Base-by-base conservation (phyloP, 2,888 invertebrate genomes). In the Cyrtodaria siliqua region DNA sequence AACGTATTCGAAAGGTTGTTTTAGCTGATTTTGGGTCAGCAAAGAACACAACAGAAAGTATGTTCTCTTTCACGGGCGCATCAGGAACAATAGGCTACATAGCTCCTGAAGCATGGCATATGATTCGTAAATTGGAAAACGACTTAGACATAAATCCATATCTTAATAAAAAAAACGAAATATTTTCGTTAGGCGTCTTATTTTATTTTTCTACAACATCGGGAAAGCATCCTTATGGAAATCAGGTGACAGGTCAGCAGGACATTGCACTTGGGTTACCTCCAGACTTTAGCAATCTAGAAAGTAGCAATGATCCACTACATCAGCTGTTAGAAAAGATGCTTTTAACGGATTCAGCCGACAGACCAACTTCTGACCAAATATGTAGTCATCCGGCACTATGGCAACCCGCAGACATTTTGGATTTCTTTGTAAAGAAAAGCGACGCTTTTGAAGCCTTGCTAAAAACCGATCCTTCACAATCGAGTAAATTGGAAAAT, bases 21-120 rank as follows among this genome's bases (percentile, higher is more conserved):
- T 42, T 57, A 4, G 57, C 40, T 1, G 57, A 57, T 24, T 57
- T 57, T 24, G 57, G 57, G 20, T 42, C 57, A 20, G 38, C 57
- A 2, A 57, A 57, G 24, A 16, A 12, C n/a, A 42, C 57, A 24
- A 24, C 24, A 8, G 24, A 4, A 1, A 42, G 42, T 24, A n/a
- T 16, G 2, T 57, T 20, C 42, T 57, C 57, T 8, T 42, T 40
- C 16, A 24, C 57, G 3, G 14, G 20, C 9, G 20, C 23, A 23
- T 29, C 24, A 2, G 57, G 57, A 23, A 57, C 57, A 8, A 14
- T 24, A 2, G 57, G 57, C 18, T 57, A 57, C 16, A 57, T 57
- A 12, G 20, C 57, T 14, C 20, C 8, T 9, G 57, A 57, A 16
- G 57, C 42, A 2, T 24, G 20, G 57, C 8, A 57, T 16, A 16